A percentile compares a stretch with the other conserved stretches of the same genome.
These are phyloP conservation scores for Hyposoter dolosus DNA, from an alignment of 2,888 invertebrate species.

Conservation along the genomic window DNA sequence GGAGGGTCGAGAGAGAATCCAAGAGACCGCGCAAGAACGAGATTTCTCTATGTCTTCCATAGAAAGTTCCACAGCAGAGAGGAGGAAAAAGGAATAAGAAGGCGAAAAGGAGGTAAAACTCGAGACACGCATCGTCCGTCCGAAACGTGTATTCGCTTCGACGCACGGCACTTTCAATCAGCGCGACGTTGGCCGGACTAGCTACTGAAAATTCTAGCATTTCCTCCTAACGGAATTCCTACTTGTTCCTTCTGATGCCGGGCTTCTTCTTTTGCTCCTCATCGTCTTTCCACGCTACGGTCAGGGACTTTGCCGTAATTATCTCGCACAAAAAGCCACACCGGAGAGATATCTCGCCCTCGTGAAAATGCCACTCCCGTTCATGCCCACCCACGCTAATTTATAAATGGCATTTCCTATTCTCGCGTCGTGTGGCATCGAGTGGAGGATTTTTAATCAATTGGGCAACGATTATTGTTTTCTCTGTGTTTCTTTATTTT, in stretches of 20 bases:
- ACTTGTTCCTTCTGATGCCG: slow-evolving; percentile 23
- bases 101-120: slow-evolving; percentile 11
- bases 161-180: slow-evolving; percentile 69
- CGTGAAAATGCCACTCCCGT: slow-evolving; percentile 38
- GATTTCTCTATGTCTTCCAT: slow-evolving; percentile 28
- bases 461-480: neutral
- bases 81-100: no score
- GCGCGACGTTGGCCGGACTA: slow-evolving; percentile 2
- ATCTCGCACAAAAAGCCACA: slow-evolving; percentile 41
- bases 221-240: slow-evolving; percentile 57
- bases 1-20: slow-evolving; percentile 23
- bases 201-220: slow-evolving; percentile 49
- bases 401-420: slow-evolving; percentile 9
- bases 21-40: neutral
- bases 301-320: slow-evolving; percentile 61
- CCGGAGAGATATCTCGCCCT: neutral
- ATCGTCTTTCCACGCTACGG: slow-evolving; percentile 60
- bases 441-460: neutral
- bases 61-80: no score
- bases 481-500: no score
- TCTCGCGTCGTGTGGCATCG: slow-evolving; percentile 1
- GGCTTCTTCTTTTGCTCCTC: neutral
- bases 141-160: slow-evolving; percentile 65
- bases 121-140: slow-evolving; percentile 45
- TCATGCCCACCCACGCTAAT: slow-evolving; percentile 23